Percentiles rank a stretch among this genome's conserved stretches.
These are phyloP conservation scores for Poicephalus meyeri DNA, from an alignment of 2,113 vertebrate species.

Conservation along the genomic window DNA sequence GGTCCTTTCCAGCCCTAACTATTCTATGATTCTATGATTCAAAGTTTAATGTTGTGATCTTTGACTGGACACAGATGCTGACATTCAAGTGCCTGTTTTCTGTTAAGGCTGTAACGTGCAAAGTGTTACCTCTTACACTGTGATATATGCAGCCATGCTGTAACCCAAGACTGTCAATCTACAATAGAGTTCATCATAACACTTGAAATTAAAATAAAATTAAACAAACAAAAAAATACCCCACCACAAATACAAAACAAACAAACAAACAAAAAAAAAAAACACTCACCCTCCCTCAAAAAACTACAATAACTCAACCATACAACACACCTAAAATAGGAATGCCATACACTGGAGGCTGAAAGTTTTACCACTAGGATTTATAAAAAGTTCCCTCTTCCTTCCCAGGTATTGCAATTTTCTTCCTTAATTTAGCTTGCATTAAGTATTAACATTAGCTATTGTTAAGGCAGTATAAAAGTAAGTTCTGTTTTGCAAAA, in stretches of 20 bases:
- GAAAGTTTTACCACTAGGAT: background rate
- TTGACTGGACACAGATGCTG: background rate
- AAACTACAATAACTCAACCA: background rate
- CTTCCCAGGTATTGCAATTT: background rate
- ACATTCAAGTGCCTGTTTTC: background rate
- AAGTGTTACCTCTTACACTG: background rate
- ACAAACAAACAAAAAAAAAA: background rate
- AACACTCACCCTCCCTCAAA: background rate
- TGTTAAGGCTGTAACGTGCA: background rate
- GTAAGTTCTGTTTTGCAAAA: background rate
- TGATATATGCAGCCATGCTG: background rate
- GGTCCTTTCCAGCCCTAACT: no score
- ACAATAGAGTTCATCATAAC: background rate
- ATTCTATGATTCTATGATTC: no score
- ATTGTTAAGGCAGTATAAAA: background rate
- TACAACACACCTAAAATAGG: background rate
- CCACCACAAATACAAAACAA: background rate
- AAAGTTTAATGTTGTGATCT: background rate
- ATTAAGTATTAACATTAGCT: background rate
- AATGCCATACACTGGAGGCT: background rate
- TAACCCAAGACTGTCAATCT: background rate
- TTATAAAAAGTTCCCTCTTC: background rate
- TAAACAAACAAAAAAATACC: fast-evolving
- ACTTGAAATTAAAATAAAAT: background rate
- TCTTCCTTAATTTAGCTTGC: background rate